Percentiles rank a stretch among this genome's conserved stretches.
phyloP scores from a whole-genome alignment of 1,140 invertebrate species.

The Brachionus koreanus region DNA sequence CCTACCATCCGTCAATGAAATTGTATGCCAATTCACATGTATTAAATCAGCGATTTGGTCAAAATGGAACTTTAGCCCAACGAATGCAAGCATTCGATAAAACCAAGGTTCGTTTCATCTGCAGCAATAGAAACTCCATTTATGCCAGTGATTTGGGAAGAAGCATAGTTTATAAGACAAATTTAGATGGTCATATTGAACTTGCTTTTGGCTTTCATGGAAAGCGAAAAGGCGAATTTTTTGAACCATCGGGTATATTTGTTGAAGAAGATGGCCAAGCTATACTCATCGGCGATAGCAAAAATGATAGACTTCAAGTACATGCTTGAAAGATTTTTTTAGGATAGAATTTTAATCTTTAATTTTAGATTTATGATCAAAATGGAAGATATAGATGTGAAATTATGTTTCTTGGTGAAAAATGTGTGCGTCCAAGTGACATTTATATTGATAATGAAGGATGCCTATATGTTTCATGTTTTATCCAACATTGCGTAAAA shows the following conservation, averaged over 20 bases:
- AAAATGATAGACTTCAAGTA: conserved; percentile 43
- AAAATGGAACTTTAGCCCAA: not conserved
- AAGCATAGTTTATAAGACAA: conserved; percentile 33
- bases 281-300: conserved; percentile 24
- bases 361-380: conserved; percentile 15
- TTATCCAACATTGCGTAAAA: conserved; percentile 35
- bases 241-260: conserved; percentile 27
- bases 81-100: conserved; percentile 29
- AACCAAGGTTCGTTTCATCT: conserved; percentile 31
- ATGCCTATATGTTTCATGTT: conserved; percentile 31
- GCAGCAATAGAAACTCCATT: not conserved
- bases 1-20: conserved; percentile 9
- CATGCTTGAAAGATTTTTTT: not conserved
- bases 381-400: conserved; percentile 38
- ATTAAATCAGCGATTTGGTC: conserved; percentile 11
- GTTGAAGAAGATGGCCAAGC: conserved; percentile 27
- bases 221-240: not conserved
- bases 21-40: not conserved
- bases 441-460: conserved; percentile 29
- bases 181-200: conserved; percentile 12
- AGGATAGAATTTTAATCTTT: not conserved
- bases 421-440: conserved; percentile 35
- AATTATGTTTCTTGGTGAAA: not conserved
- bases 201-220: conserved; percentile 30
- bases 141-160: conserved; percentile 41